These are phyloP conservation scores for Lepidiolamprologus cunningtoni DNA, from an alignment of 2,113 vertebrate species.

Conservation along the genomic window DNA sequence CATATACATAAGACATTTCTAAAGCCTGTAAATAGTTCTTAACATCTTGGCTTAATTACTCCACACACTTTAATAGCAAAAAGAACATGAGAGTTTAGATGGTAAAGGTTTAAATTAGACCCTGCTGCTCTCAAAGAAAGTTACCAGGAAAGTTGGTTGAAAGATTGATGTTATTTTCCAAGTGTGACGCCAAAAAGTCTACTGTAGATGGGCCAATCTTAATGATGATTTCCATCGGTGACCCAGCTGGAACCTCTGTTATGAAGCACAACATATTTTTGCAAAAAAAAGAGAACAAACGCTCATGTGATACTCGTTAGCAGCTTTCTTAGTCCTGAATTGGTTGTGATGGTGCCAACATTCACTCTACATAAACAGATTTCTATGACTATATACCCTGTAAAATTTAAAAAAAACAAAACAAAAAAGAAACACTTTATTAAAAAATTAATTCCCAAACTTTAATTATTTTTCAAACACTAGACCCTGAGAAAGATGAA, in stretches of 20 bases:
- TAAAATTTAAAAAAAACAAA: rapidly evolving
- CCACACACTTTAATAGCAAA: neutral
- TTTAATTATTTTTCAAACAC: neutral
- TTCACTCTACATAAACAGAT: neutral
- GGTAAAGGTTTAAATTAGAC: neutral
- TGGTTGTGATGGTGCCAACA: neutral
- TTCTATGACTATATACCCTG: neutral
- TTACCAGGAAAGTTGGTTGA: neutral
- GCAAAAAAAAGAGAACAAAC: neutral
- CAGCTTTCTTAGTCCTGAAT: neutral
- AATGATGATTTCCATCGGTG: neutral
- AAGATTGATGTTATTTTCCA: neutral
- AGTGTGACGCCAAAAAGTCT: neutral
- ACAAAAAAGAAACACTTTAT: neutral
- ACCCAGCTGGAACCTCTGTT: neutral
- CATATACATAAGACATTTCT: neutral
- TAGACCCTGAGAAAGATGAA: neutral
- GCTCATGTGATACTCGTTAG: neutral
- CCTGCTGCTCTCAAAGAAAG: neutral
- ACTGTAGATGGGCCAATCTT: neutral
- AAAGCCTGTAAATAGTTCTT: neutral
- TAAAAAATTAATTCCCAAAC: neutral
- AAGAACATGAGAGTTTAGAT: neutral
- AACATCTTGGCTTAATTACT: neutral
- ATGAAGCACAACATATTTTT: neutral